Evolutionary conservation across 1,140 invertebrate species (phyloP), one percentile per base, ranked within the genome.

Genomic region (Galleria mellonella): DNA sequence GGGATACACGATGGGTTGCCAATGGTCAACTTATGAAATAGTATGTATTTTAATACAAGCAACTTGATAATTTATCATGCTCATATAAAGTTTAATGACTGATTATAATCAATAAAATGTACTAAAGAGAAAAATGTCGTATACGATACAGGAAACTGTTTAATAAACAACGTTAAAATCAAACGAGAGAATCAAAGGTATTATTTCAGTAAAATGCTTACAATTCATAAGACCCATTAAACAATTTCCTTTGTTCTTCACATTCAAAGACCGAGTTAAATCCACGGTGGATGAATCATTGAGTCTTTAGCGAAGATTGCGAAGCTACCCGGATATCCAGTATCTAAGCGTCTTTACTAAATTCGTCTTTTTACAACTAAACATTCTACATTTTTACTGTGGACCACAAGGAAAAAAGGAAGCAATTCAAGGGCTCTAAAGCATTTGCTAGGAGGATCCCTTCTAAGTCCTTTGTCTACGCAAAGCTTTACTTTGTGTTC

Each of bases 271-370:
- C 9, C 13, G n/a, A 37, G 52, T 54, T 63, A 53, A 55, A 61
- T 62, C 59, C 47, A 63, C 63, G 51, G 56, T 38, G 41, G 43
- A 69, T 68, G 57, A 56, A 55, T 62, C 44, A 62, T 56, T 58
- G 36, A 53, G 58, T 51, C 57, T 68, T 63, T 62, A 60, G 59
- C 64, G 48, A 54, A 61, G 68, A 66, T 63, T 64, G 75, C 67
- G 69, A 83, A 84, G 76, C 81, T 69, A 71, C 68, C 54, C 66
- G 53, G 68, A 73, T 69, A 62, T 62, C n/a, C 54, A 53, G 62
- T 62, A 57, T 59, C 58, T 64, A 78, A 74, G 66, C 68, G 55
- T 48, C 52, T 63, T 69, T 57, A 51, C 60, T 70, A 71, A 74
- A 72, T n/a, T 64, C 65, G 45, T 59, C 64, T 60, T 51, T 60